phyloP scores from a whole-genome alignment of 2,888 invertebrate species.

The Calameuta filiformis region DNA sequence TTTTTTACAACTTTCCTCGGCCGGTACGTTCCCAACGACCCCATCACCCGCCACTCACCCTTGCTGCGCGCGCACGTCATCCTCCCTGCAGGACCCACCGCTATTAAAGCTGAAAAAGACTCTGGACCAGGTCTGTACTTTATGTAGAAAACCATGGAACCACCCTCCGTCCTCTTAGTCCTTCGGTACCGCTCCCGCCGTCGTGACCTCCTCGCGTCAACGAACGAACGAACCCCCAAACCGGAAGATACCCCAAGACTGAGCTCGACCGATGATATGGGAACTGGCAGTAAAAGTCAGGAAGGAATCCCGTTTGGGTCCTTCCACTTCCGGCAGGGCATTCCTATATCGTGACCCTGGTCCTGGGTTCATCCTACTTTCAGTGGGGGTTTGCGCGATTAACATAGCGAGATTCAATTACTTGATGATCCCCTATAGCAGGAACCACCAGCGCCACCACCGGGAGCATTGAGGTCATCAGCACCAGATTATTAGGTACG shows the following conservation, averaged over 20 bases:
- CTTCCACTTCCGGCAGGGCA: slow-evolving; percentile 13
- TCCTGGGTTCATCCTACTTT: background rate
- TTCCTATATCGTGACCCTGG: background rate
- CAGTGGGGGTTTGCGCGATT: background rate
- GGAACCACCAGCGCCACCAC: background rate
- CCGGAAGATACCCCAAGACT: background rate
- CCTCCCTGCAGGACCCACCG: background rate
- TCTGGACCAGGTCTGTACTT: background rate
- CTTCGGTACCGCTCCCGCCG: background rate
- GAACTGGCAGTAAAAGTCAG: slow-evolving; percentile 3
- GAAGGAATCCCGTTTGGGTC: slow-evolving; percentile 5
- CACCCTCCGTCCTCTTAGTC: background rate
- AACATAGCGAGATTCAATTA: background rate
- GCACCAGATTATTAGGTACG: background rate
- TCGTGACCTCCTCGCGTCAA: background rate
- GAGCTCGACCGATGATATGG: background rate
- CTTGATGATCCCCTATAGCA: background rate
- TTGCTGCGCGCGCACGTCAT: background rate
- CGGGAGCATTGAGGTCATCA: background rate
- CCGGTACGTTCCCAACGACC: background rate
- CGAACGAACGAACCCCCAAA: background rate
- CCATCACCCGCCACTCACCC: background rate
- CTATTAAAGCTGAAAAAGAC: background rate
- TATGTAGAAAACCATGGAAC: background rate
- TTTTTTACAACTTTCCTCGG: background rate